Conservation (phyloP, 37 sponge, comb jelly and placozoan species). For the Spongilla lacustris region DNA sequence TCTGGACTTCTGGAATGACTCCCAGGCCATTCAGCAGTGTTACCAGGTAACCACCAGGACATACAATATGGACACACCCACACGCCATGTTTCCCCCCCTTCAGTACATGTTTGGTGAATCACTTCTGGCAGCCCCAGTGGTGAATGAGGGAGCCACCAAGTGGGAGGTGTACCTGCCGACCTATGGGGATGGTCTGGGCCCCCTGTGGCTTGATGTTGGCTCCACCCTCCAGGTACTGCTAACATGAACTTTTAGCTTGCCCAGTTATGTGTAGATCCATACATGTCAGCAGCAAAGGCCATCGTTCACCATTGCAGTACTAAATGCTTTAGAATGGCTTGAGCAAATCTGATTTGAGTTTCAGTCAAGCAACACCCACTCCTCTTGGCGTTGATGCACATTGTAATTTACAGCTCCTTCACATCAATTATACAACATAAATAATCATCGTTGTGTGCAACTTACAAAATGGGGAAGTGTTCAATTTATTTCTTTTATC, state of each 20-base stretch:
- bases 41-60: constrained; percentile 63
- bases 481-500: neutral
- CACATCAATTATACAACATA: too few relatives aligned
- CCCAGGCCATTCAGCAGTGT: constrained; percentile 35
- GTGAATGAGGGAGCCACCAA: constrained; percentile 28
- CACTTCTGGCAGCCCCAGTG: constrained; percentile 60
- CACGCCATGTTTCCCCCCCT: too few relatives aligned
- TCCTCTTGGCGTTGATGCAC: too few relatives aligned
- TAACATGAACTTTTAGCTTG: neutral
- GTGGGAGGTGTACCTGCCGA: constrained; percentile 54
- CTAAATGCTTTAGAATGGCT: too few relatives aligned
- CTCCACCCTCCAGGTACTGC: constrained; percentile 9
- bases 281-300: too few relatives aligned
- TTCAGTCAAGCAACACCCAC: too few relatives aligned
- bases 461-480: too few relatives aligned
- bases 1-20: constrained; percentile 50
- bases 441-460: too few relatives aligned
- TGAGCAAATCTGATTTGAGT: too few relatives aligned
- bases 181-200: neutral
- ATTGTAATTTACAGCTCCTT: too few relatives aligned
- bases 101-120: constrained; percentile 61
- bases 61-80: neutral
- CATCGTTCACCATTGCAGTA: too few relatives aligned
- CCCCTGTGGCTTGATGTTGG: constrained; percentile 54
- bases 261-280: too few relatives aligned